Percentiles rank a stretch among this genome's conserved stretches.
Conservation (phyloP, 2,888 invertebrate genomes). For the Tolmerus cingulatus region DNA sequence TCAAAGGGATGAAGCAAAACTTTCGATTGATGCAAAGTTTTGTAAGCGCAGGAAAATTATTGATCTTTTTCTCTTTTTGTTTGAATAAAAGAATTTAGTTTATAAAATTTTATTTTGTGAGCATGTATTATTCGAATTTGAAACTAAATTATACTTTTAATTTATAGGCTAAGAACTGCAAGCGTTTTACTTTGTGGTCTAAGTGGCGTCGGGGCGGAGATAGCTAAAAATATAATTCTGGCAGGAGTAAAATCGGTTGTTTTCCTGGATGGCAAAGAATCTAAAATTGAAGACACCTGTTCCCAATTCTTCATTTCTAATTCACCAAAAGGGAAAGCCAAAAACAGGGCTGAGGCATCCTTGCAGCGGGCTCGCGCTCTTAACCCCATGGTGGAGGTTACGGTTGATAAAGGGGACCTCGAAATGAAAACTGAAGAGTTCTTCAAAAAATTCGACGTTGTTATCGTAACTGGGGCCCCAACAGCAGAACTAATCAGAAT, state of each 20-base stretch:
- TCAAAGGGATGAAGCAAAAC: too few species aligned
- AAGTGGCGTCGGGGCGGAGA: slow-evolving; percentile 91
- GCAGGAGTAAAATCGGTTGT: slow-evolving; percentile 91
- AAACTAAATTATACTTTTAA: too few species aligned
- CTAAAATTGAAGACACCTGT: slow-evolving; percentile 75
- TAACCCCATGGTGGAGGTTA: slow-evolving; percentile 92
- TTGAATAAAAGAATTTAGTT: too few species aligned
- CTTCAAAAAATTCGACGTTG: slow-evolving; percentile 81
- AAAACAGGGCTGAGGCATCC: slow-evolving; percentile 88
- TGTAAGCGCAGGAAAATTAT: too few species aligned
- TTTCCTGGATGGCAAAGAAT: slow-evolving; percentile 78
- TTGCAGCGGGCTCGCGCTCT: slow-evolving; percentile 79
- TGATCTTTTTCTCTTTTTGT: too few species aligned
- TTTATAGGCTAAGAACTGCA: slow-evolving; percentile 73
- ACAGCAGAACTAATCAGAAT: slow-evolving; percentile 77
- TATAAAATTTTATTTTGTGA: too few species aligned
- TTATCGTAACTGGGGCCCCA: slow-evolving; percentile 80
- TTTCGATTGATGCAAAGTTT: too few species aligned
- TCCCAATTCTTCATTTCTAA: slow-evolving; percentile 85
- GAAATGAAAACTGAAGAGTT: slow-evolving; percentile 74
- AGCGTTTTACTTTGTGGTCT: slow-evolving; percentile 88
- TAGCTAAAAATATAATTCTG: slow-evolving; percentile 93
- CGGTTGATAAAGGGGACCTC: slow-evolving; percentile 71
- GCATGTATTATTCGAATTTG: too few species aligned
- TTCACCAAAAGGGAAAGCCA: slow-evolving; percentile 74